Conservation (phyloP, 1,140 invertebrate species). For the Magallana ariakensis region DNA sequence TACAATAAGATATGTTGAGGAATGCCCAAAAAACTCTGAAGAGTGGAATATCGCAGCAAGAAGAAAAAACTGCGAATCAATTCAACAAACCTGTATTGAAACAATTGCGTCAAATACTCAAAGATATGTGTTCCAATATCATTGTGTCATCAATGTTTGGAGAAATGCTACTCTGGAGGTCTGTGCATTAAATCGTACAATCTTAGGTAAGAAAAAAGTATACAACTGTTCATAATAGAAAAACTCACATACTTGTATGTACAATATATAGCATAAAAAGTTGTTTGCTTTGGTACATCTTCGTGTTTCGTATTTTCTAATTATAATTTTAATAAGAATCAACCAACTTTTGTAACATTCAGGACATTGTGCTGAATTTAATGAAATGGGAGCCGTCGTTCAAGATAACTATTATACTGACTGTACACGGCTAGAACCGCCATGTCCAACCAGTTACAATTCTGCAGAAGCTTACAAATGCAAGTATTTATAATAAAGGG, state of each 20-base stretch:
- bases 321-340: too few species aligned
- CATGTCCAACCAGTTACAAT: not conserved
- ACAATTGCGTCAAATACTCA: not conserved
- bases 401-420: not conserved
- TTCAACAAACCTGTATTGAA: not conserved
- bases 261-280: too few species aligned
- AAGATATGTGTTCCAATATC: not conserved
- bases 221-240: not conserved
- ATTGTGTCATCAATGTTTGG: not conserved
- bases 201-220: not conserved
- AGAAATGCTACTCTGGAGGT: not conserved
- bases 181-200: not conserved
- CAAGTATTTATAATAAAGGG: not conserved
- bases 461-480: not conserved
- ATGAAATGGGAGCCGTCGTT: not conserved
- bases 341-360: not conserved
- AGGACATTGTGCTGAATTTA: not conserved
- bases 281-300: too few species aligned
- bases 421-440: not conserved
- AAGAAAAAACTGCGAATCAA: not conserved
- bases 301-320: too few species aligned
- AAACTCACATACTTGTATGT: not conserved
- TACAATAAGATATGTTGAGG: not conserved
- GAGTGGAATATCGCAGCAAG: not conserved
- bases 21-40: not conserved